Base-by-base conservation (phyloP, 2,888 invertebrate species). In the Eupsilia transversa region DNA sequence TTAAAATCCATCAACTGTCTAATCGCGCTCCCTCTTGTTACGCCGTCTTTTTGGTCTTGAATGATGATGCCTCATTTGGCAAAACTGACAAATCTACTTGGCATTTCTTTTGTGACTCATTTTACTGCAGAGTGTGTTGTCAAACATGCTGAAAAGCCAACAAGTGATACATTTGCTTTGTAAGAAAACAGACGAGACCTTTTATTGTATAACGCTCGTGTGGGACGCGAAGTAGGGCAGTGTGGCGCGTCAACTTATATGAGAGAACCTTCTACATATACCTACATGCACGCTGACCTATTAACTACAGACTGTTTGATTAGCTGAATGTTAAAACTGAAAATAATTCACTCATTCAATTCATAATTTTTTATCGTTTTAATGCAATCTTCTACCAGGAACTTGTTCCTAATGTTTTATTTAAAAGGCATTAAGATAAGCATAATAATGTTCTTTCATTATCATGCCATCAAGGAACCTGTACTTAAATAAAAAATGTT, bases 151-250 rank as follows among this genome's bases (percentile, higher is more conserved):
- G 67, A 20, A 74, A 17, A 60, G 68, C 52, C 30, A 33, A 76
- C 60, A 56, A 61, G 46, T 60, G 63, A 59, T 30, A 70, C 49
- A 23, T 65, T 59, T 52, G 5, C 23, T 67, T 46, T 23, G 69
- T 35, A 33, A 67, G 54, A 56, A 59, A 60, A 56, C 56, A 41
- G 59, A 59, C 27, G 46, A 64, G 72, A 72, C 77, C 67, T 72
- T 68, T 67, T 52, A 72, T 64, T 72, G 66, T 70, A 52, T 56
- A 63, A 27, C 54, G 27, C 38, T 14, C 5, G 59, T 54, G 81
- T 74, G 59, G 78, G n/a, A 54, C 54, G 54, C 38, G 30, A 79
- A 79, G 72, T 82, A 60, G 79, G 82, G 38, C 82, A 76, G 56
- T 56, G 72, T 56, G 69, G 63, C 71, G 70, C 75, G 63, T 52